These are phyloP conservation scores for Allygus modestus DNA, from an alignment of 2,888 invertebrate genomes.

Conservation along the genomic window DNA sequence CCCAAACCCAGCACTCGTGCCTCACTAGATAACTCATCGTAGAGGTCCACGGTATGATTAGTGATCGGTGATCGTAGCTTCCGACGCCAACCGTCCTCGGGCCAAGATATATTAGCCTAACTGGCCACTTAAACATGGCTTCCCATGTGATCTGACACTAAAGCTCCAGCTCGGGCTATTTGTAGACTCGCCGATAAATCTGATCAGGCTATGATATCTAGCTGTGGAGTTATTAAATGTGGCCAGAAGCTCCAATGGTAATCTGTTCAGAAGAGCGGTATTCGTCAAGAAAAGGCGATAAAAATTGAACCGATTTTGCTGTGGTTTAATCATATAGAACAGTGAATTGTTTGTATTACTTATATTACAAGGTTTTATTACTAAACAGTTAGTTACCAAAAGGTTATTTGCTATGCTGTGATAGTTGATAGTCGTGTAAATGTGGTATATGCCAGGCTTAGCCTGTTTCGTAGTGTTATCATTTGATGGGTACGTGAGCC, in stretches of 20 bases:
- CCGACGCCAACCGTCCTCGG: constrained; percentile 3
- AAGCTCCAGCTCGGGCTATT: background rate
- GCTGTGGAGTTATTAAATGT: background rate
- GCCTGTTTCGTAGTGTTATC: too few relatives aligned
- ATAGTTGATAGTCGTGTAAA: too few relatives aligned
- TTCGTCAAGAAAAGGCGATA: background rate
- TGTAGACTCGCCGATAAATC: background rate
- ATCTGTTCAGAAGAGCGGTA: background rate
- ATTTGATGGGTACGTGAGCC: too few relatives aligned
- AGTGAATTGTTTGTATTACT: too few relatives aligned
- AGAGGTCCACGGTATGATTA: background rate
- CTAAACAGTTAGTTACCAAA: too few relatives aligned
- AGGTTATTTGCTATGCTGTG: too few relatives aligned
- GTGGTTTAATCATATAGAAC: too few relatives aligned
- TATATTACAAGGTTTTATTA: too few relatives aligned
- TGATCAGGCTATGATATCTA: background rate
- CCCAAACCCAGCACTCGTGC: background rate
- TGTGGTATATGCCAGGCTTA: too few relatives aligned
- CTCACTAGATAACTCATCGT: background rate
- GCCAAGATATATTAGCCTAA: constrained; percentile 20
- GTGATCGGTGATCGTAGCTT: constrained; percentile 5
- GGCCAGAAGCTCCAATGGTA: background rate
- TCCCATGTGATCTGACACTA: constrained; percentile 24
- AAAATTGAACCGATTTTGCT: too few relatives aligned
- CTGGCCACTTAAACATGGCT: constrained; percentile 24